Conservation (phyloP, 1,140 invertebrate genomes). For the Globodera rostochiensis region DNA sequence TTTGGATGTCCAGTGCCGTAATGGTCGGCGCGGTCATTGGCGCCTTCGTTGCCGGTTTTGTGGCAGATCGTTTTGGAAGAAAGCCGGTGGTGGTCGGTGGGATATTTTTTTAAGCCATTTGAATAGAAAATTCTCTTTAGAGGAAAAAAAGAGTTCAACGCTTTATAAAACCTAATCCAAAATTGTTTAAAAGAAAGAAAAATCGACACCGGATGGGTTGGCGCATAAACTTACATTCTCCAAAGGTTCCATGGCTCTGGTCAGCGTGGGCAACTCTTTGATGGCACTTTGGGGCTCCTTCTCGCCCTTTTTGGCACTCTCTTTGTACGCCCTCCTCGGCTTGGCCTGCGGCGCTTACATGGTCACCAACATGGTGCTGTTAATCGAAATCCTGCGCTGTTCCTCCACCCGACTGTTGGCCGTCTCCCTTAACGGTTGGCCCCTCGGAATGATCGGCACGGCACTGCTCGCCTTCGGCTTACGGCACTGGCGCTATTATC, state of each 20-base stretch:
- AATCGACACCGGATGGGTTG: no score
- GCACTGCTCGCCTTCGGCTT: slow-evolving; percentile 47
- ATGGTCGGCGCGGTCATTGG: slow-evolving; percentile 61
- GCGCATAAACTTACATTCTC: no score
- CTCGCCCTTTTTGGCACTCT: slow-evolving; percentile 17
- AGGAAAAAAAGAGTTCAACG: neutral
- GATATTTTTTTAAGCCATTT: slow-evolving; percentile 12
- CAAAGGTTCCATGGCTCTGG: slow-evolving; percentile 45
- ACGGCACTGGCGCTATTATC: slow-evolving; percentile 49
- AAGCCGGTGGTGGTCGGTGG: slow-evolving; percentile 59
- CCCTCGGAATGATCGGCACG: slow-evolving; percentile 58
- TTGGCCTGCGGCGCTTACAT: slow-evolving; percentile 42
- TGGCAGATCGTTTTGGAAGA: slow-evolving; percentile 59
- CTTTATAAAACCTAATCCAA: slow-evolving; percentile 12
- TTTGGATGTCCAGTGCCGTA: slow-evolving; percentile 45
- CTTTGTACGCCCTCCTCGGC: slow-evolving; percentile 51
- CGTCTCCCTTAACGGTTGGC: slow-evolving; percentile 63
- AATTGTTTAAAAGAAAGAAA: no score
- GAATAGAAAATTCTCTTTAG: no score
- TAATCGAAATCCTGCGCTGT: slow-evolving; percentile 54
- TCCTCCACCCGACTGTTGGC: slow-evolving; percentile 54
- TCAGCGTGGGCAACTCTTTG: slow-evolving; percentile 44
- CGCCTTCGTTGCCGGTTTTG: slow-evolving; percentile 55
- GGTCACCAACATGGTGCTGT: slow-evolving; percentile 60
- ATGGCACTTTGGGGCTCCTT: slow-evolving; percentile 30